These are phyloP conservation scores for Cyclura pinguis DNA, from an alignment of 2,797 vertebrate species.

Conservation along the genomic window DNA sequence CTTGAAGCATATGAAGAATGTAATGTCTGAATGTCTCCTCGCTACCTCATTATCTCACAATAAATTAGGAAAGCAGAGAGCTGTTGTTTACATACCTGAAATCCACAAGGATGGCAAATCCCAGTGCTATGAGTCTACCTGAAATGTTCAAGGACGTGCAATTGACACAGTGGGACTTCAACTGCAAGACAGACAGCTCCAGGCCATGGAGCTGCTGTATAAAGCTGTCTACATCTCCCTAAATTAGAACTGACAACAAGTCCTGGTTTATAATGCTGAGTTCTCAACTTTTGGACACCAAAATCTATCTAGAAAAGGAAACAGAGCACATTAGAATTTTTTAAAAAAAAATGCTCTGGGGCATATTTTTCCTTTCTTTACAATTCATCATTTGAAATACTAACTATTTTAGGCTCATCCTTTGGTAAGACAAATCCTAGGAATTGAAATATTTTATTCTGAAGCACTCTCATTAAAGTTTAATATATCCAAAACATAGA, in stretches of 20 bases:
- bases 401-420: neutral
- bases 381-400: constrained; percentile 49
- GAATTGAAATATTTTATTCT: constrained; percentile 16
- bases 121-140: constrained; percentile 76
- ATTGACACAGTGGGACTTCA: constrained; percentile 78
- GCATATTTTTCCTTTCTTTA: constrained; percentile 46
- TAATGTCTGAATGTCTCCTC: constrained; percentile 31
- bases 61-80: constrained; percentile 67
- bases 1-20: constrained; percentile 51
- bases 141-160: constrained; percentile 85
- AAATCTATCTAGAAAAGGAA: constrained; percentile 68
- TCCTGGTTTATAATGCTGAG: constrained; percentile 73
- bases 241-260: constrained; percentile 86
- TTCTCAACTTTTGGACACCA: constrained; percentile 77
- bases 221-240: constrained; percentile 77
- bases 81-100: constrained; percentile 69
- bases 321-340: constrained; percentile 48
- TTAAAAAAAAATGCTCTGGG: constrained; percentile 56
- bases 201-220: constrained; percentile 83
- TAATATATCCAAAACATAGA: constrained; percentile 3
- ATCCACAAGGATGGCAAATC: constrained; percentile 74
- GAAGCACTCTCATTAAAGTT: constrained; percentile 34
- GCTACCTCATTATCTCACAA: constrained; percentile 53
- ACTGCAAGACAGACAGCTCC: constrained; percentile 82
- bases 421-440: neutral